A percentile compares a stretch with the other conserved stretches of the same genome.
phyloP scores from a whole-genome alignment of 1,140 invertebrate genomes.

The Drosophila setifemur region DNA sequence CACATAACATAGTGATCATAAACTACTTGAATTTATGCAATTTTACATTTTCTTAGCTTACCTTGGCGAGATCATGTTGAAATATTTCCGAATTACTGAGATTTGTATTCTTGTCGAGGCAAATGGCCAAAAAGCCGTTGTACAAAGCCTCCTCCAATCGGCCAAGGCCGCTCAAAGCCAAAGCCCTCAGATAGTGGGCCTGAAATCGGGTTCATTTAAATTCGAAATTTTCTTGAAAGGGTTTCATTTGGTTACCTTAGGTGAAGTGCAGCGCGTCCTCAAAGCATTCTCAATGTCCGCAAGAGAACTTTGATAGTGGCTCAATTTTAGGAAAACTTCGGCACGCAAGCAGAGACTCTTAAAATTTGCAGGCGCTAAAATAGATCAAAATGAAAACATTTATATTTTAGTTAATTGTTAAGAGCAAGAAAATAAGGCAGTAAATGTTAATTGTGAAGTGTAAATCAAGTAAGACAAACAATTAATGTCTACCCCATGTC shows the following conservation, averaged over 20 bases:
- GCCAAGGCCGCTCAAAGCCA: conserved; percentile 85
- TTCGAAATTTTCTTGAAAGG: neutral
- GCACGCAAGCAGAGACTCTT: conserved; percentile 87
- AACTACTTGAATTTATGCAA: neutral
- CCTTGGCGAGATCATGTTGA: conserved; percentile 82
- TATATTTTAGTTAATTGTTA: neutral
- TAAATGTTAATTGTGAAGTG: neutral
- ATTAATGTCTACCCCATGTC: conserved; percentile 44
- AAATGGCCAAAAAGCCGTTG: conserved; percentile 84
- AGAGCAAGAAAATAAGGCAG: neutral
- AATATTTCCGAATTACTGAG: conserved; percentile 81
- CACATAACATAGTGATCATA: neutral
- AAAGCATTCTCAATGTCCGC: conserved; percentile 88
- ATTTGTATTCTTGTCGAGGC: conserved; percentile 76
- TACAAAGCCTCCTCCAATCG: conserved; percentile 88
- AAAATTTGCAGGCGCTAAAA: conserved; percentile 88
- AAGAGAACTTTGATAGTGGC: conserved; percentile 87
- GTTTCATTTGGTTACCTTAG: conserved; percentile 86
- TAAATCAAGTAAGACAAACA: conserved; percentile 33
- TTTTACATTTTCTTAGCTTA: conserved; percentile 14
- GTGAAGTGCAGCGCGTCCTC: conserved; percentile 87
- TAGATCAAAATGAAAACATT: conserved; percentile 15
- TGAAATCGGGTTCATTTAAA: conserved; percentile 54
- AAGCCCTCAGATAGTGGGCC: conserved; percentile 87
- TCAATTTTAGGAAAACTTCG: conserved; percentile 86